These are phyloP conservation scores for Hydropotes inermis DNA, from an alignment of 2,113 vertebrate genomes.

Conservation along the genomic window DNA sequence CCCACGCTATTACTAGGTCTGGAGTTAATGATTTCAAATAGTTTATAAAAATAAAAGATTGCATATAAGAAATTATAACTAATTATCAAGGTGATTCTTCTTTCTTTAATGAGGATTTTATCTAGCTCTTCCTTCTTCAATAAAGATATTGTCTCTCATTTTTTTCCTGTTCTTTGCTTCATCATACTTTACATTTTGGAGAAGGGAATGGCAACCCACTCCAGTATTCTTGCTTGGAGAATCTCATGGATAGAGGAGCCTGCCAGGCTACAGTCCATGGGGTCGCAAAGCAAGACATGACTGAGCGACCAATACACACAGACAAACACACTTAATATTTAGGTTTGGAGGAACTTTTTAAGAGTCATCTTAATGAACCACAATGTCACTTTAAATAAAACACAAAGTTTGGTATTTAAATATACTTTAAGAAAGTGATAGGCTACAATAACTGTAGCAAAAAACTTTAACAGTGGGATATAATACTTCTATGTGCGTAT, in stretches of 20 bases:
- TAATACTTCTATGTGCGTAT: neutral
- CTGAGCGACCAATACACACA: neutral
- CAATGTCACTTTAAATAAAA: neutral
- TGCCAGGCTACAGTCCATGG: neutral
- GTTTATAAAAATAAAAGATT: neutral
- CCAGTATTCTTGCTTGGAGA: neutral
- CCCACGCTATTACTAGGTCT: neutral
- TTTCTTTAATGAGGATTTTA: neutral
- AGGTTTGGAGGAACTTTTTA: neutral
- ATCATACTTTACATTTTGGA: neutral
- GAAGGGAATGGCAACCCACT: neutral
- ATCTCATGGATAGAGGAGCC: neutral
- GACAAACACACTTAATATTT: neutral
- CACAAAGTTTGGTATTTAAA: neutral
- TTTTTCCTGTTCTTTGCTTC: neutral
- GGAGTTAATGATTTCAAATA: conserved; percentile 3
- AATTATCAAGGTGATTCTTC: neutral
- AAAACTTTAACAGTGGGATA: neutral
- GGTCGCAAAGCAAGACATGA: neutral
- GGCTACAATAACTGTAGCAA: neutral
- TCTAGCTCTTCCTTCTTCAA: neutral
- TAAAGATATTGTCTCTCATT: neutral
- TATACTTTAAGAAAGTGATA: neutral
- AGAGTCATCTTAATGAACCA: neutral
- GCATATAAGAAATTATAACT: neutral